Percentiles rank a stretch among this genome's conserved stretches.
Evolutionary conservation across 1,140 invertebrate genomes (phyloP).

Genomic region (Papilio machaon): DNA sequence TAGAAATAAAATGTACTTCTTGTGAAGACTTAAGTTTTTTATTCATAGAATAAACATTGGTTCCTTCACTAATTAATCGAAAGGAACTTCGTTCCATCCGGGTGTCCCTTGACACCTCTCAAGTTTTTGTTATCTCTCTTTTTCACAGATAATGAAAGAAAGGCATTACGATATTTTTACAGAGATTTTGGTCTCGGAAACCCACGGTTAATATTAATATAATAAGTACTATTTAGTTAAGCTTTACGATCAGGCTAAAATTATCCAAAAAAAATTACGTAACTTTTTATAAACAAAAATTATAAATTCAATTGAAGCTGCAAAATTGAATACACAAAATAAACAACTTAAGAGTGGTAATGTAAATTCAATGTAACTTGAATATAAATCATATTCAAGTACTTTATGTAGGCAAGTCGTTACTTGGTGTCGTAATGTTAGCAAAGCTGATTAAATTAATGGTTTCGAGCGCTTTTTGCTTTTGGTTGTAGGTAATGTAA

Average conservation of each 20-base stretch:
- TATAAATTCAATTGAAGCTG: background rate
- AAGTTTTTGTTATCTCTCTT: too few species aligned
- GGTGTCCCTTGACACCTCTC: too few species aligned
- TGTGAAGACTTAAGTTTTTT: too few species aligned
- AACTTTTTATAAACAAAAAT: background rate
- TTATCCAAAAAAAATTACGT: background rate
- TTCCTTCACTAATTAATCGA: too few species aligned
- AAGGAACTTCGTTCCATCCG: too few species aligned
- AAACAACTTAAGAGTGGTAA: background rate
- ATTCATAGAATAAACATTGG: too few species aligned
- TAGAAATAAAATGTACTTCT: too few species aligned
- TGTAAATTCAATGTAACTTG: slow-evolving; percentile 3
- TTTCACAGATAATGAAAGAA: too few species aligned
- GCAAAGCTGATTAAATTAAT: background rate
- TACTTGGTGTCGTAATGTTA: slow-evolving; percentile 26
- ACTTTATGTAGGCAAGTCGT: background rate
- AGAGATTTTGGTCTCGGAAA: too few species aligned
- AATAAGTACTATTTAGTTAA: background rate
- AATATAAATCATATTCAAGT: slow-evolving; percentile 2
- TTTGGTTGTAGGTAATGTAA: slow-evolving; percentile 18
- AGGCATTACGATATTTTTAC: too few species aligned
- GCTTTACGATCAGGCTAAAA: too few species aligned
- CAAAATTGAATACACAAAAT: background rate
- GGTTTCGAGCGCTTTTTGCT: slow-evolving; percentile 7
- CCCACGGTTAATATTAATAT: too few species aligned